Percentiles rank a stretch among this genome's conserved stretches.
Evolutionary conservation across 1,140 invertebrate species (phyloP).

Genomic region (Drosophila sulfurigaster): DNA sequence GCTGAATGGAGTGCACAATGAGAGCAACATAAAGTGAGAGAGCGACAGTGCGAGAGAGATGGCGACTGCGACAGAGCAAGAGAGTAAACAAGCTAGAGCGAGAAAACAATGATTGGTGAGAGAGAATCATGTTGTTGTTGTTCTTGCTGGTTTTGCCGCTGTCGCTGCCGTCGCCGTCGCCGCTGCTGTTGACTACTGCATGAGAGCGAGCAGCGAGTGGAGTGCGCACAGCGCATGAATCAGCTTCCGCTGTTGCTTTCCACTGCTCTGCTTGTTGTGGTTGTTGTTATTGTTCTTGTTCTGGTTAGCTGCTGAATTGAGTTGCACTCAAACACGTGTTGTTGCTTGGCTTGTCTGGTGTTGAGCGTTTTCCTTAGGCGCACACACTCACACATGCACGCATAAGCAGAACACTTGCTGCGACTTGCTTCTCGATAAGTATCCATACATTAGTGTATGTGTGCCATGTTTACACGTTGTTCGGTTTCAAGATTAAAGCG

Average conservation of each 20-base stretch:
- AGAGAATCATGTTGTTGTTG: constrained; percentile 10
- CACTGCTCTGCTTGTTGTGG: constrained; percentile 29
- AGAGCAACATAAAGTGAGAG: constrained; percentile 14
- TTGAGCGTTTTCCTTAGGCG: constrained; percentile 39
- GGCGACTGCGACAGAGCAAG: not conserved
- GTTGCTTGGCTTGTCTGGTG: constrained; percentile 20
- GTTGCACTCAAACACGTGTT: constrained; percentile 57
- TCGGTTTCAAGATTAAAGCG: not conserved
- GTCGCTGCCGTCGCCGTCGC: not conserved
- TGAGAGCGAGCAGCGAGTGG: constrained; percentile 37
- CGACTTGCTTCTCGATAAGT: not conserved
- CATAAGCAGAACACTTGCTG: constrained; percentile 29
- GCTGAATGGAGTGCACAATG: constrained; percentile 39
- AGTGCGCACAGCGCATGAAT: constrained; percentile 65
- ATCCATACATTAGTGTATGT: constrained; percentile 18
- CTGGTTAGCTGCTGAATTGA: constrained; percentile 38
- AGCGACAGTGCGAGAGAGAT: constrained; percentile 9
- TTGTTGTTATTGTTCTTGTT: constrained; percentile 40
- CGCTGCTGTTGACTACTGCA: constrained; percentile 1
- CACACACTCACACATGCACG: not conserved
- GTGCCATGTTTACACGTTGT: constrained; percentile 15
- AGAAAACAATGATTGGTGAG: constrained; percentile 11
- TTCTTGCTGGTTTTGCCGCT: constrained; percentile 9
- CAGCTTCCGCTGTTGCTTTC: constrained; percentile 68
- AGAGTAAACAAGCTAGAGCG: constrained; percentile 33